Base-by-base conservation (phyloP, 2,888 invertebrate species). In the Synanthedon tipuliformis region DNA sequence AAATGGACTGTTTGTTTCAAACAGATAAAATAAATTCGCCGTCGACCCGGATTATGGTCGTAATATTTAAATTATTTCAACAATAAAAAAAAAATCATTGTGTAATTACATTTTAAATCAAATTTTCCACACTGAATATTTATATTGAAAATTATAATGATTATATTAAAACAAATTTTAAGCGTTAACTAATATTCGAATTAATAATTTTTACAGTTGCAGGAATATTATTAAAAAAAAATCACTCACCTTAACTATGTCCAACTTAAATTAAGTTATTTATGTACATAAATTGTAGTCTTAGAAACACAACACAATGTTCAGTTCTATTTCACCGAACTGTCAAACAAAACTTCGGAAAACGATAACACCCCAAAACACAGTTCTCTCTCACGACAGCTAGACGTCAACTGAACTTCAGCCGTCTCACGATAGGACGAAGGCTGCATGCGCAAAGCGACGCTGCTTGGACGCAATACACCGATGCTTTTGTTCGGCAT, bases 391-490 rank as follows among this genome's bases (percentile, higher is more conserved):
- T 56, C 55, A 59, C 66, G 61, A 63, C 59, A 61, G 65, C 64
- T 62, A 66, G 63, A 58, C 65, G 61, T 65, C 66, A 62, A 78
- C 78, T 78, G 73, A 75, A 71, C 70, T 66, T 63, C 23, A 64
- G 66, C 63, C 64, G 63, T 59, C 67, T 66, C 60, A 52, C 69
- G 68, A 73, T 69, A 68, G 73, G 73, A 71, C 71, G 18, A 16
- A 53, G 41, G 73, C 71, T 70, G 55, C 78, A 74, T 78, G 78
- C 78, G 78, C 78, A 74, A 68, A 67, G 59, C 64, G 57, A 23
- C 40, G 40, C 2, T 40, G 13, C 45, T 15, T 45, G 45, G 15
- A 13, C 15, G 45, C 3, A 11, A 45, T 45, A 45, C 45, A n/a
- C 13, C 15, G 13, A 15, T 45, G 45, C 13, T 12, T 45, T 45